phyloP scores from a whole-genome alignment of 2,888 invertebrate genomes.

The Sepiola atlantica region DNA sequence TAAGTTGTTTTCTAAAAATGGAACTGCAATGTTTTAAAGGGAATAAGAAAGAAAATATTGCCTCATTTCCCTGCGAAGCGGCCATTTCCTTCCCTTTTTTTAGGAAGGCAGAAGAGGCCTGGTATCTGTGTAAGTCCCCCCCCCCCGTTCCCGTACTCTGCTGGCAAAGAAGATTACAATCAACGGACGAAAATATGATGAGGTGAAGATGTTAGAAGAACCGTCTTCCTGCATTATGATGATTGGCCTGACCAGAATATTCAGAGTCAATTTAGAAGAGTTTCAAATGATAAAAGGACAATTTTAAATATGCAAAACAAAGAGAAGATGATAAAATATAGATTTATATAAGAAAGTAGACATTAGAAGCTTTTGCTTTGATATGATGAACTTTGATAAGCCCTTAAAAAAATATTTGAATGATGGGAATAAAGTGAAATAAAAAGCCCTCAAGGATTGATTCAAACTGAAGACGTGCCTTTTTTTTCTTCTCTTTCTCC shows the following conservation, averaged over 20 bases:
- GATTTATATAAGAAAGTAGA: slow-evolving; percentile 21
- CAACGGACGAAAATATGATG: neutral
- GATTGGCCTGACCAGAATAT: slow-evolving; percentile 15
- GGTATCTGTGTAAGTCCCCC: neutral
- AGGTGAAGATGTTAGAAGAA: slow-evolving; percentile 20
- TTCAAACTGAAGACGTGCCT: neutral
- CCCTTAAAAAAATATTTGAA: neutral
- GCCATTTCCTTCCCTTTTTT: neutral
- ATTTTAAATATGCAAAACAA: neutral
- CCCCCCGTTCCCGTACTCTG: no score
- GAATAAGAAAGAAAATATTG: neutral
- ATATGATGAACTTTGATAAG: slow-evolving; percentile 32
- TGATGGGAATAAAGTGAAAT: neutral
- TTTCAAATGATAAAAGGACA: neutral
- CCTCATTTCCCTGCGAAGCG: neutral
- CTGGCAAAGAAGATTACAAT: slow-evolving; percentile 10
- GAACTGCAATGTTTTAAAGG: neutral
- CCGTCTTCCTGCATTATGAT: neutral
- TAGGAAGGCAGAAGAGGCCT: neutral
- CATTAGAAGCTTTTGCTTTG: slow-evolving; percentile 23
- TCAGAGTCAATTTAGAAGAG: slow-evolving; percentile 18
- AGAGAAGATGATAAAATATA: neutral
- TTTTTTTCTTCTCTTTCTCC: no score
- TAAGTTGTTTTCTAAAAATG: neutral
- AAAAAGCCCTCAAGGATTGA: neutral